phyloP scores from a whole-genome alignment of 2,888 invertebrate genomes.

The Tortricodes alternella region DNA sequence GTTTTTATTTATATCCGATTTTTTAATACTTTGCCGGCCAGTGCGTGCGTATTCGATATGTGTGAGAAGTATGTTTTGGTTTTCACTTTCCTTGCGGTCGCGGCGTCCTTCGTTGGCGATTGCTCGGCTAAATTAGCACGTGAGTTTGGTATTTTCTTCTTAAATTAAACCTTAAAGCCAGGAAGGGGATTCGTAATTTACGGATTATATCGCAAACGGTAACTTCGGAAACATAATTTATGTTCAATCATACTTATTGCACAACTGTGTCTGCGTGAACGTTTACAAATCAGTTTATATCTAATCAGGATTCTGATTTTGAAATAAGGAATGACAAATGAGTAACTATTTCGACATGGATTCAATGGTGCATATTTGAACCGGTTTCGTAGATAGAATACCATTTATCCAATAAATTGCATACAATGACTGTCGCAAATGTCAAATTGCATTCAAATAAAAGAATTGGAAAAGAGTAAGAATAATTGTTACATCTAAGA shows the following conservation, averaged over 20 bases:
- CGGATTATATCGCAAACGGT: background rate
- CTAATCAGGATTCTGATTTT: slow-evolving; percentile 18
- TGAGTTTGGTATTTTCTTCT: slow-evolving; percentile 51
- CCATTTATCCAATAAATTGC: background rate
- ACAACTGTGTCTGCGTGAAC: slow-evolving; percentile 4
- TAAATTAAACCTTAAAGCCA: slow-evolving; percentile 15
- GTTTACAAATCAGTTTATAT: slow-evolving; percentile 6
- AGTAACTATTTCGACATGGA: slow-evolving; percentile 9
- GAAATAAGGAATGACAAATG: slow-evolving; percentile 30
- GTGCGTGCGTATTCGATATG: slow-evolving; percentile 52
- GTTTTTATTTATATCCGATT: slow-evolving; percentile 37
- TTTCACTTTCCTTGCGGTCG: slow-evolving; percentile 52
- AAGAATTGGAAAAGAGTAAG: too few relatives aligned
- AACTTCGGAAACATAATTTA: background rate
- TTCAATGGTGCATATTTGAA: slow-evolving; percentile 18
- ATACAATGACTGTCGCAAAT: background rate
- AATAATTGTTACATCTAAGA: too few relatives aligned
- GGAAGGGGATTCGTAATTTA: slow-evolving; percentile 25
- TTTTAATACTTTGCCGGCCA: slow-evolving; percentile 31
- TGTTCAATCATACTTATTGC: slow-evolving; percentile 13
- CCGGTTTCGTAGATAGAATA: background rate
- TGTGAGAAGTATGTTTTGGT: slow-evolving; percentile 63
- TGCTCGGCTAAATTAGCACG: slow-evolving; percentile 66
- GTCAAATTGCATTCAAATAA: too few relatives aligned
- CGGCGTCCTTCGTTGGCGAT: slow-evolving; percentile 49